These are phyloP conservation scores for Trichosurus vulpecula DNA, from an alignment of 2,797 vertebrate species.

Conservation along the genomic window DNA sequence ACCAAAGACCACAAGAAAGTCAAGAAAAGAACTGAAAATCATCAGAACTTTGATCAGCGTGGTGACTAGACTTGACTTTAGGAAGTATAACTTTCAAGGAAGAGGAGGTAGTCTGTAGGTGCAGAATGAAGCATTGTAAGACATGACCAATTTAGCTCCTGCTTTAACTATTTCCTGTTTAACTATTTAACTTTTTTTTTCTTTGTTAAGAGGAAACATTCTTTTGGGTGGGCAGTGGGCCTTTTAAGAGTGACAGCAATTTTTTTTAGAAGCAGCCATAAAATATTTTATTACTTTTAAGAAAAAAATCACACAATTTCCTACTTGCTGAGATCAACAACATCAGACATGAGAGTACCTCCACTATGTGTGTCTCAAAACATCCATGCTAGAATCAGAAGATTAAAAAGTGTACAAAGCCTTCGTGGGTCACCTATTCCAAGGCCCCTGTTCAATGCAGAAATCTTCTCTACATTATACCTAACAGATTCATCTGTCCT, in stretches of 20 bases:
- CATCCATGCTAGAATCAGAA: neutral
- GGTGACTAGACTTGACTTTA: neutral
- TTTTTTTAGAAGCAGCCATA: neutral
- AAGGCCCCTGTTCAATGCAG: neutral
- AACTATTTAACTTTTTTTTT: neutral
- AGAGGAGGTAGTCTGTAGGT: neutral
- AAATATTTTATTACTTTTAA: neutral
- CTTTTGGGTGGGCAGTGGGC: neutral
- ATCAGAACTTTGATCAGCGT: neutral
- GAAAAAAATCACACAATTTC: neutral
- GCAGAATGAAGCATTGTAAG: neutral
- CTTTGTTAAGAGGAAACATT: neutral
- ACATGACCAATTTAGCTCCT: neutral
- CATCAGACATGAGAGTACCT: neutral
- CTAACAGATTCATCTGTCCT: neutral
- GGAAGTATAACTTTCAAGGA: neutral
- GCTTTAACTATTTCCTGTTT: neutral
- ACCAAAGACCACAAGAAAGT: neutral
- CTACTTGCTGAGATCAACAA: neutral
- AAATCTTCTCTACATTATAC: neutral
- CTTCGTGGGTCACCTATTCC: neutral
- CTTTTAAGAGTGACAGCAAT: neutral
- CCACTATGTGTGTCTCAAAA: neutral
- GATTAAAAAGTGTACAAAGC: neutral
- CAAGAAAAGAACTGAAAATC: neutral